Base-by-base conservation (phyloP, 2,888 invertebrate species). In the Dasysyrphus albostriatus region DNA sequence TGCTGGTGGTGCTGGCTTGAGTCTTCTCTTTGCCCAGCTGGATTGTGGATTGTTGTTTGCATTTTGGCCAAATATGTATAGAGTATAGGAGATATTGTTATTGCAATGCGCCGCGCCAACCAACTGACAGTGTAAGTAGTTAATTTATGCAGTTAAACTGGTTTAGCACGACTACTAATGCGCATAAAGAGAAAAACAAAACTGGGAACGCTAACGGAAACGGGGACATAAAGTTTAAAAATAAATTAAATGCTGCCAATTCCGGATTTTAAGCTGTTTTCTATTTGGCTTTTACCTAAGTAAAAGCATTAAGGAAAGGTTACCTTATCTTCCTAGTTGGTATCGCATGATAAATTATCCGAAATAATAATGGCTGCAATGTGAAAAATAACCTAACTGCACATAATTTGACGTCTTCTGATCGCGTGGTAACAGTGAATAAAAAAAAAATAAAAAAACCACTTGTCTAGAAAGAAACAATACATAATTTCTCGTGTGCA, bases 111-210 rank as follows among this genome's bases (percentile, higher is more conserved):
- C 81, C 37, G 42, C 54, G 42, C 54, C 29, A 24, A 24, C 24
- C 24, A 24, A 24, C 3, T 3, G 61, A 29, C 63, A 63, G 29
- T 9, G 14, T 44, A 63, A 34, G 16, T 69, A 54, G 19, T 39
- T 16, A 65, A 65, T 74, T 59, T 78, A 74, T 67, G 74, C 49
- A 58, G 65, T 29, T 72, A 75, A 87, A 87, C 87, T 83, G 78
- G 87, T 87, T 83, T 42, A 32, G 63, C 83, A 58, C 65, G 42
- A 47, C 65, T 79, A 78, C 78, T 83, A 73, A 83, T 79, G 87
- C 77, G 63, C 72, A 79, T 73, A 72, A 51, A 78, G 32, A 42
- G 39, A 82, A 65, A 65, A 49, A 49, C 10, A 49, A 16, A 65
- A 12, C 8, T 14, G 67, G 63, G 39, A 56, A 24, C 16, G 32